phyloP scores from a whole-genome alignment of 2,888 invertebrate species.

The Temnothorax unifasciatus region DNA sequence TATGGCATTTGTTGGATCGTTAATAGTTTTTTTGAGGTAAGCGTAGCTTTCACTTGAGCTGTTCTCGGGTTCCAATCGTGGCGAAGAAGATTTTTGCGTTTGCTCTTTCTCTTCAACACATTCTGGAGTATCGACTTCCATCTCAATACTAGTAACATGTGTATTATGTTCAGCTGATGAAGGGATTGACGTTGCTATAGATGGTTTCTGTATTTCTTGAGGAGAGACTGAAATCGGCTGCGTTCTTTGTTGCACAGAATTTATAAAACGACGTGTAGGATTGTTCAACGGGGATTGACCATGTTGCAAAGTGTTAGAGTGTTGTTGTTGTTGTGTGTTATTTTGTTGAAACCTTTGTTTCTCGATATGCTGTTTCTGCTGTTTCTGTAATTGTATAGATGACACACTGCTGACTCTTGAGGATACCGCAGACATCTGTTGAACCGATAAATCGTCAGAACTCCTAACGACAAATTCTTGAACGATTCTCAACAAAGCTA shows the following conservation, averaged over 20 bases:
- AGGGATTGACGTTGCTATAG: conserved; percentile 38
- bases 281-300: conserved; percentile 54
- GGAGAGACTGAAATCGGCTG: conserved; percentile 83
- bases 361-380: conserved; percentile 61
- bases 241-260: conserved; percentile 80
- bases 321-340: conserved; percentile 55
- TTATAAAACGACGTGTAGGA: conserved; percentile 62
- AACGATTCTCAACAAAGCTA: neutral
- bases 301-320: conserved; percentile 51
- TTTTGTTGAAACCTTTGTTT: conserved; percentile 55
- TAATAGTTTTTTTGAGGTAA: conserved; percentile 77
- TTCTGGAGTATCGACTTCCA: conserved; percentile 58
- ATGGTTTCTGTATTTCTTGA: conserved; percentile 76
- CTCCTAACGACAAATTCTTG: neutral
- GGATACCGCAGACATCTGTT: conserved; percentile 84
- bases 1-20: conserved; percentile 76
- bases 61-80: conserved; percentile 71
- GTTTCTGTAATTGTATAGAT: too few relatives aligned
- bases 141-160: conserved; percentile 20
- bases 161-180: conserved; percentile 52
- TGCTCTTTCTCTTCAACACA: conserved; percentile 46
- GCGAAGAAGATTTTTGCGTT: conserved; percentile 56
- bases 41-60: conserved; percentile 78
- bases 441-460: conserved; percentile 2
- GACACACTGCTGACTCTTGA: conserved; percentile 82